Percentiles rank a stretch among this genome's conserved stretches.
Conservation (phyloP, 2,113 vertebrate species). For the Gymnobelideus leadbeateri region DNA sequence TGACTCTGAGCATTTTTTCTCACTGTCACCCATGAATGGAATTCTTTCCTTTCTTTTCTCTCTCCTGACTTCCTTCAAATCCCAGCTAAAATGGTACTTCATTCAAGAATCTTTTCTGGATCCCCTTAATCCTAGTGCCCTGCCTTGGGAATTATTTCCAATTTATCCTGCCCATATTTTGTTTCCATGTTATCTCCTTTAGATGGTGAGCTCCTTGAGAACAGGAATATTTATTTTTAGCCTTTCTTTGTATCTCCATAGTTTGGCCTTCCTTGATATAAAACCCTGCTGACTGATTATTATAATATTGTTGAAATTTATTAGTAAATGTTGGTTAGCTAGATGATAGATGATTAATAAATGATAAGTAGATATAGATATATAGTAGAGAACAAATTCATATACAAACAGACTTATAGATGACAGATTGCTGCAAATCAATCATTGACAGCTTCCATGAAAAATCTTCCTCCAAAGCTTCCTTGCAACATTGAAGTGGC, state of each 20-base stretch:
- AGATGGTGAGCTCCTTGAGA: background rate
- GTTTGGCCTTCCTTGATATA: background rate
- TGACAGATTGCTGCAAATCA: background rate
- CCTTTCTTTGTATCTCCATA: background rate
- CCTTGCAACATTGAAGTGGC: background rate
- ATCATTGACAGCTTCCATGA: background rate
- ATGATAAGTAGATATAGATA: background rate
- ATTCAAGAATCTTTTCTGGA: background rate
- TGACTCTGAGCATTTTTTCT: background rate
- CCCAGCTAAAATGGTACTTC: background rate
- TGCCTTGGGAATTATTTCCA: background rate
- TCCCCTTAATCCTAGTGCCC: background rate
- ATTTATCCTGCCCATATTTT: background rate
- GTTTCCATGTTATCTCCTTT: background rate
- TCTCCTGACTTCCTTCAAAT: background rate
- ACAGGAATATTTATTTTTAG: background rate
- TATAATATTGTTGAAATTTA: background rate
- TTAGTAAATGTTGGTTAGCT: background rate
- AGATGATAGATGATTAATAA: background rate
- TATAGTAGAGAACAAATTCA: background rate
- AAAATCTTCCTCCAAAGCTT: background rate
- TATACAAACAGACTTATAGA: background rate
- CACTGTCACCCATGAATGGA: background rate
- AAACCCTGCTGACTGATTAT: background rate
- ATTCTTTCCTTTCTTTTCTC: background rate